Evolutionary conservation across 2,888 invertebrate genomes (phyloP), one percentile per base, ranked within the genome.

Genomic region (Deroplatys truncata): DNA sequence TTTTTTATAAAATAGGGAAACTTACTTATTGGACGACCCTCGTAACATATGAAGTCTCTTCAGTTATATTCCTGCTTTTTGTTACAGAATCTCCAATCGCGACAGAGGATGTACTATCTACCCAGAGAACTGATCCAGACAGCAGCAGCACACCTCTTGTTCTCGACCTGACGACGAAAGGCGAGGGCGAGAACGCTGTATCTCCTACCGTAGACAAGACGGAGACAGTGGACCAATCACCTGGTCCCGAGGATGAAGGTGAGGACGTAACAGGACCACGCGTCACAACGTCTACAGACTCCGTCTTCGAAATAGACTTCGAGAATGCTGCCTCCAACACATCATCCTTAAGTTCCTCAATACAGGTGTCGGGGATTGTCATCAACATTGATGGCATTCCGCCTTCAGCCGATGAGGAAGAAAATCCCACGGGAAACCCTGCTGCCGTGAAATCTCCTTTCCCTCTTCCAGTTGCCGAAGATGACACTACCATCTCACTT

Each of bases 221-320:
- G 16, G 89, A 89, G 28, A 87, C 89, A 15, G 86, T 89, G 20
- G 89, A 87, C 86, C 86, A 87, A 49, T 89, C 89, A 13, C 89
- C 89, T 20, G 86, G 29, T 16, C 31, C 84, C 82, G 35, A 86
- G 25, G 85, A 84, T 56, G 89, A 89, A 16, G 82, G 28, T n/a
- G 83, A 31, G 56, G n/a, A 31, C 72, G 83, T 35, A 72, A 29
- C 25, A 87, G n/a, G 83, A n/a, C n/a, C 28, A 43, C 13, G 87
- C 35, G 35, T 87, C 35, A 35, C 82, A 29, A 31, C 28, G 29
- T 15, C 25, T 16, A 20, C 35, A 35, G 56, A n/a, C 83, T 25
- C 25, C 82, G 13, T 15, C 82, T 82, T 82, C 31, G 28, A 83
- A 87, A 15, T 82, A 31, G 31, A 16, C 16, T 35, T 87, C 31